These are phyloP conservation scores for Spea multiplicata DNA, from an alignment of 2,113 vertebrate genomes.

Conservation along the genomic window DNA sequence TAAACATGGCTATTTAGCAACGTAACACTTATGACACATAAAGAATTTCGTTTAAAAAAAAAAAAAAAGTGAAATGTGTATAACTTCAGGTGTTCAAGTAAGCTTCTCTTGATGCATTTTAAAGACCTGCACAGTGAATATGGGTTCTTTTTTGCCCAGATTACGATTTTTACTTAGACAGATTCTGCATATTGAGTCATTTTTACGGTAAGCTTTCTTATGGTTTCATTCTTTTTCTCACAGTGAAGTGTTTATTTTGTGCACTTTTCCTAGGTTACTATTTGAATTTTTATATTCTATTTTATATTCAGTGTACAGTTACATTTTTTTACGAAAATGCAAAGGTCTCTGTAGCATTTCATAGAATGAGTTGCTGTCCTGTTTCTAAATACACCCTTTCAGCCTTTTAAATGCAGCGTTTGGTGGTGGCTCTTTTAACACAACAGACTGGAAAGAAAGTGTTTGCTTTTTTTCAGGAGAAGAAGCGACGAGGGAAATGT, in stretches of 20 bases:
- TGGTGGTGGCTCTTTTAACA: slow-evolving; percentile 19
- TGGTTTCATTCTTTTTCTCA: slow-evolving; percentile 4
- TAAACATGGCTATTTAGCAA: no score
- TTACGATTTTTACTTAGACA: slow-evolving; percentile 49
- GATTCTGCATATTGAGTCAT: slow-evolving; percentile 47
- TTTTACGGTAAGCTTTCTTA: slow-evolving; percentile 32
- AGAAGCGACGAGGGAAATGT: slow-evolving; percentile 59
- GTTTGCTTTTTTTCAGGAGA: slow-evolving; percentile 70
- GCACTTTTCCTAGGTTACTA: neutral
- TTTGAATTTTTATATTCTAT: neutral
- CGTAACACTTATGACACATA: no score
- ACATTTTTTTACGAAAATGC: neutral
- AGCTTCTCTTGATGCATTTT: neutral
- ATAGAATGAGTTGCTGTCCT: neutral
- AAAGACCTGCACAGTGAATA: slow-evolving; percentile 44
- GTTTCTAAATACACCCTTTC: neutral
- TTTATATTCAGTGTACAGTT: neutral
- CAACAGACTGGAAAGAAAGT: neutral
- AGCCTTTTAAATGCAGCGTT: neutral
- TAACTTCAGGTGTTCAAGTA: neutral
- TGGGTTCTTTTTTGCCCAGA: slow-evolving; percentile 50
- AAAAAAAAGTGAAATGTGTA: no score
- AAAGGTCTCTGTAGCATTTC: neutral
- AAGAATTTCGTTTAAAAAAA: no score
- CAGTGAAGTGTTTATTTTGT: neutral